These are phyloP conservation scores for Campaea margaritaria DNA, from an alignment of 2,888 invertebrate species.

Conservation along the genomic window DNA sequence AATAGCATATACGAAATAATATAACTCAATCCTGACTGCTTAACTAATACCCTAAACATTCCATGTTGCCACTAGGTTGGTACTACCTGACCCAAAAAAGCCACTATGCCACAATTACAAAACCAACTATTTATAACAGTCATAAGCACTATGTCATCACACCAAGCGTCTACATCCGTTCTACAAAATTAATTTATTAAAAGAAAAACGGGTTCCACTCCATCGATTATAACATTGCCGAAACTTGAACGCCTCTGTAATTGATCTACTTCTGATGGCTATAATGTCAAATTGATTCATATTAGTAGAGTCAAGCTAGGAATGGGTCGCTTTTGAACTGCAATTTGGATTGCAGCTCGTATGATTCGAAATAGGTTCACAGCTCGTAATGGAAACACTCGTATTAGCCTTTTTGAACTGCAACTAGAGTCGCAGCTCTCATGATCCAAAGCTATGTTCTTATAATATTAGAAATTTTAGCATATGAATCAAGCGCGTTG, in stretches of 20 bases:
- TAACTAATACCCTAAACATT: too few species aligned
- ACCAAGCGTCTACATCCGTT: conserved; percentile 24
- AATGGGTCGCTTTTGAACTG: conserved; percentile 5
- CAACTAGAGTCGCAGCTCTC: too few species aligned
- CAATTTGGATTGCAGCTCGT: background rate
- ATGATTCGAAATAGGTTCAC: background rate
- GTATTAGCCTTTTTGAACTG: background rate
- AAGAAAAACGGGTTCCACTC: conserved; percentile 30
- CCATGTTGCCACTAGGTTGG: too few species aligned
- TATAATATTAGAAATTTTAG: too few species aligned
- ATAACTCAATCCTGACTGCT: too few species aligned
- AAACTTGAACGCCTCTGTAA: conserved; percentile 35
- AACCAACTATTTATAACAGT: conserved; percentile 18
- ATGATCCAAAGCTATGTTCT: too few species aligned
- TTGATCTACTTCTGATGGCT: conserved; percentile 36
- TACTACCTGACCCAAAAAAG: conserved; percentile 5
- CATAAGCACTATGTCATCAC: conserved; percentile 26
- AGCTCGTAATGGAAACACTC: background rate
- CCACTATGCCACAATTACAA: conserved; percentile 13
- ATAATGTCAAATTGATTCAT: conserved; percentile 29
- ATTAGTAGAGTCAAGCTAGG: conserved; percentile 13
- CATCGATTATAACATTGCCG: conserved; percentile 34
- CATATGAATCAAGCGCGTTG: too few species aligned
- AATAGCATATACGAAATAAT: too few species aligned
- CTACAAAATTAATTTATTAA: conserved; percentile 30